phyloP scores from a whole-genome alignment of 2,888 invertebrate species.

The Meloe dianella region DNA sequence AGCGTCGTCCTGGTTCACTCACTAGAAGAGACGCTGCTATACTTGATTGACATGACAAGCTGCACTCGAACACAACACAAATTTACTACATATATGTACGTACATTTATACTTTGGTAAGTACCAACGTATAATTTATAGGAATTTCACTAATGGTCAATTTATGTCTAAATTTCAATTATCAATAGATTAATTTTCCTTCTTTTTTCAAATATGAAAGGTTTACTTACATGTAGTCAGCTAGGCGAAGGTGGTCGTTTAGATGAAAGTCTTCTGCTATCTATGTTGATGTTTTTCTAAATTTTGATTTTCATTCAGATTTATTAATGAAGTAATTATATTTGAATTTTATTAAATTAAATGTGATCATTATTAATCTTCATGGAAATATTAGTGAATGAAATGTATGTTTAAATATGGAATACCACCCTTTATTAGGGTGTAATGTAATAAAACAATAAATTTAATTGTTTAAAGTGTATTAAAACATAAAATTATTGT shows the following conservation, averaged over 20 bases:
- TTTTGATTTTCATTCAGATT: neutral
- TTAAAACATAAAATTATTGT: slow-evolving; percentile 2
- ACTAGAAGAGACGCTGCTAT: slow-evolving; percentile 20
- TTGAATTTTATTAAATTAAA: neutral
- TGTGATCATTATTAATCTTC: neutral
- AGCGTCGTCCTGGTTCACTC: slow-evolving; percentile 26
- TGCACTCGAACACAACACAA: slow-evolving; percentile 4
- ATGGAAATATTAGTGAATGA: neutral
- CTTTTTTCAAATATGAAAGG: neutral
- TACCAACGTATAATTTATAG: neutral
- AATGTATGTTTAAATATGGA: neutral
- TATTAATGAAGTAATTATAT: too few relatives aligned
- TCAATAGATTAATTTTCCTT: neutral
- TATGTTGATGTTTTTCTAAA: too few relatives aligned
- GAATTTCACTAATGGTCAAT: neutral
- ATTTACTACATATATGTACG: neutral
- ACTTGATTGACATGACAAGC: slow-evolving; percentile 46
- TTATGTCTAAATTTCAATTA: neutral
- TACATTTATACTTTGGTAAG: neutral
- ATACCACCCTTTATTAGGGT: neutral
- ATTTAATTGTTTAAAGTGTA: slow-evolving; percentile 7
- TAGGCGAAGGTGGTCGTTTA: neutral
- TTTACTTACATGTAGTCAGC: neutral
- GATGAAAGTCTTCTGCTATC: neutral
- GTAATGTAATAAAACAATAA: neutral